These are phyloP conservation scores for Tupaia chinensis DNA, from an alignment of 2,113 vertebrate species.

Conservation along the genomic window DNA sequence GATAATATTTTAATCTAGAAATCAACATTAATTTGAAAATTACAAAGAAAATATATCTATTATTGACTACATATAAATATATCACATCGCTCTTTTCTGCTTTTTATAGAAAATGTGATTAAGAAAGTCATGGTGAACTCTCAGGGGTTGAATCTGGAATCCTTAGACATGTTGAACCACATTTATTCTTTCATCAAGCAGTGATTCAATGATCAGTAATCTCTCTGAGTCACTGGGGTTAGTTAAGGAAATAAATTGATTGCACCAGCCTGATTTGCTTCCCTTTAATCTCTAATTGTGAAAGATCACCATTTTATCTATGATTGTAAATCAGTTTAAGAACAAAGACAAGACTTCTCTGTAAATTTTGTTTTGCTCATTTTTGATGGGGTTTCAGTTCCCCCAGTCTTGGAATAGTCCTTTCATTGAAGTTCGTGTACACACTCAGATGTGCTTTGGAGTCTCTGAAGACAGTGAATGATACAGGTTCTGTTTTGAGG, in stretches of 20 bases:
- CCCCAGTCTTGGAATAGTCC: background rate
- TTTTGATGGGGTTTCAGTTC: conserved; percentile 46
- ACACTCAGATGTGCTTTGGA: background rate
- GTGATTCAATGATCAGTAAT: background rate
- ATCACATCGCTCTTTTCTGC: background rate
- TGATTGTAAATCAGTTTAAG: background rate
- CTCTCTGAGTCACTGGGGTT: background rate
- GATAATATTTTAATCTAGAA: background rate
- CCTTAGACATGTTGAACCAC: background rate
- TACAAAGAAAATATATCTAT: background rate
- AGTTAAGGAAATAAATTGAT: background rate
- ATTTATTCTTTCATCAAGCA: background rate
- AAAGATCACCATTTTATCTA: background rate
- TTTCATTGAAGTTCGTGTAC: background rate
- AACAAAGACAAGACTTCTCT: background rate
- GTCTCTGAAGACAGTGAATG: background rate
- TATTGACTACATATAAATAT: background rate
- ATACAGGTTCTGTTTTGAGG: background rate
- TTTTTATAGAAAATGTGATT: background rate
- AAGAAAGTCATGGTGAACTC: background rate
- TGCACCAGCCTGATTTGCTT: background rate
- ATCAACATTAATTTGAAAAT: background rate
- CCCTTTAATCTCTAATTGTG: background rate
- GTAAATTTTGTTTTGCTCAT: background rate
- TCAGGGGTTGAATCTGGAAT: background rate